phyloP scores from a whole-genome alignment of 2,888 invertebrate genomes.

The Pecten maximus region DNA sequence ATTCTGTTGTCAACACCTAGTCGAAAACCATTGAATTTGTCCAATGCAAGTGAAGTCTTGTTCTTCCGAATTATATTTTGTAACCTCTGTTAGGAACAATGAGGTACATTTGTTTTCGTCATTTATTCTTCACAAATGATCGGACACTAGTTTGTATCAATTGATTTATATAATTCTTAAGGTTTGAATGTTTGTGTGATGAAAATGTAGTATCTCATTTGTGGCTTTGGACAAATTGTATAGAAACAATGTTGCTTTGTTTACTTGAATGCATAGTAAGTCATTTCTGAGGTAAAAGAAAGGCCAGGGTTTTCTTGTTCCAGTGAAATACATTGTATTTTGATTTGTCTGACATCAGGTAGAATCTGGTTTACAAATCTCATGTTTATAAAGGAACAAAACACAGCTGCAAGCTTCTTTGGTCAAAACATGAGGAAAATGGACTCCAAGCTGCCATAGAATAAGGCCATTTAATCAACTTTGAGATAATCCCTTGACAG shows the following conservation, averaged over 20 bases:
- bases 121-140: too few species aligned
- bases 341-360: background rate
- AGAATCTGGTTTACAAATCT: slow-evolving; percentile 1
- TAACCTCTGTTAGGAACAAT: too few species aligned
- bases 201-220: slow-evolving; percentile 2
- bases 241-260: background rate
- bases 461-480: slow-evolving; percentile 36
- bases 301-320: background rate
- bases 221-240: background rate
- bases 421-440: background rate
- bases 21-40: too few species aligned
- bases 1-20: too few species aligned
- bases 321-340: background rate
- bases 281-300: background rate
- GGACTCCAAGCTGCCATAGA: background rate
- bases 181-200: background rate
- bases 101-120: too few species aligned
- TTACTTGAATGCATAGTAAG: background rate
- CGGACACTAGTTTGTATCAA: background rate
- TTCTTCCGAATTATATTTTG: too few species aligned
- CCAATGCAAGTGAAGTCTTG: too few species aligned
- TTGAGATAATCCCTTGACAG: background rate
- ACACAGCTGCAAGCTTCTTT: background rate
- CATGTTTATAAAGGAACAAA: slow-evolving; percentile 5
- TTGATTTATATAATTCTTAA: background rate